Percentiles rank a stretch among this genome's conserved stretches.
Evolutionary conservation across 2,113 vertebrate genomes (phyloP).

Genomic region (Verasper variegatus): DNA sequence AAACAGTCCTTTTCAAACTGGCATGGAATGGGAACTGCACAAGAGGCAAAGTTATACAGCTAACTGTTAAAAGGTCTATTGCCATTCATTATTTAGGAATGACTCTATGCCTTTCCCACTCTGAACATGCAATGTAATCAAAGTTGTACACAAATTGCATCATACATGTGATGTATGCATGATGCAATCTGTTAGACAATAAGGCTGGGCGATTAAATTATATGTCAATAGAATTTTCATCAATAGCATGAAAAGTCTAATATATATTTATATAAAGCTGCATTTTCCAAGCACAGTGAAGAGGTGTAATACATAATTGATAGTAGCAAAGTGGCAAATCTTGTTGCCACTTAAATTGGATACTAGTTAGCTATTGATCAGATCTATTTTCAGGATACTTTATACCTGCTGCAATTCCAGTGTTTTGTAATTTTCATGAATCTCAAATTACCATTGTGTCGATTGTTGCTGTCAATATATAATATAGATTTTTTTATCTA

Average conservation of each 20-base stretch:
- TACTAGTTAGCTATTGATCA: not conserved
- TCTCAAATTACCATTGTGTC: slow-evolving; percentile 17
- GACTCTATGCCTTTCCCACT: slow-evolving; percentile 23
- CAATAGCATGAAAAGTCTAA: too few species aligned
- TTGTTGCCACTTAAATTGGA: slow-evolving; percentile 33
- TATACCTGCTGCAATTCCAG: not conserved
- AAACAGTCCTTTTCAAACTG: too few species aligned
- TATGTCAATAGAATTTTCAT: too few species aligned
- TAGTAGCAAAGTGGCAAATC: not conserved
- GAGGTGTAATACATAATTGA: too few species aligned
- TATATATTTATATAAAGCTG: too few species aligned
- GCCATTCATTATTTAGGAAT: slow-evolving; percentile 60
- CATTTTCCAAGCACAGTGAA: too few species aligned
- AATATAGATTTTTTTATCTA: slow-evolving; percentile 36
- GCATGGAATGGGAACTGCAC: not conserved
- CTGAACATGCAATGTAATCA: slow-evolving; percentile 28
- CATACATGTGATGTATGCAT: slow-evolving; percentile 19
- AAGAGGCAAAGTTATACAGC: slow-evolving; percentile 34
- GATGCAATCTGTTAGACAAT: too few species aligned
- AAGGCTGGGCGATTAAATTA: too few species aligned
- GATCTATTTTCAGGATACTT: not conserved
- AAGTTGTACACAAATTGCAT: slow-evolving; percentile 39
- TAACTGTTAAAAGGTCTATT: slow-evolving; percentile 25
- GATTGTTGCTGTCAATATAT: slow-evolving; percentile 11
- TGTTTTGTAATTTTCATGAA: slow-evolving; percentile 18